Evolutionary conservation across 2,888 invertebrate species (phyloP), one percentile per base, ranked within the genome.

Genomic region (Poecilus cupreus): DNA sequence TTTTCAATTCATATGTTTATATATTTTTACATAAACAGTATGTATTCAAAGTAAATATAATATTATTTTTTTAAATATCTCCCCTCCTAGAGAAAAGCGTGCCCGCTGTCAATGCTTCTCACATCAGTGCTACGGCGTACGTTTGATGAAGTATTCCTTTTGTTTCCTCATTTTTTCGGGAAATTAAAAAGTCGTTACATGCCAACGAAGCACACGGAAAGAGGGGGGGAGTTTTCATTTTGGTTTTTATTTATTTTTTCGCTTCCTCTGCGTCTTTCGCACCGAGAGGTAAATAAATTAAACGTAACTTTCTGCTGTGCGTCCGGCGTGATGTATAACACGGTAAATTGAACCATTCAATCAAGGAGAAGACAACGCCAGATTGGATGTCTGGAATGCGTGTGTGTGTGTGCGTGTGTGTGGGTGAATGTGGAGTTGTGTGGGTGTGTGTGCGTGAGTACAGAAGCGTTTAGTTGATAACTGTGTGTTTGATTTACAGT

Each of bases 101-200:
- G 1, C 10, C n/a, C 13, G 10, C 43, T n/a, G 43, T 13, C 43
- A 43, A 10, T 43, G 43, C 11, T 43, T 43, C 43, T 3, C 4
- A 2, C 18, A 32, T 8, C 32, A 32, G 32, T 0, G n/a, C n/a
- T n/a, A 1, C 43, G 11, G 4, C 54, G 22, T 54, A 18, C 22
- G 37, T 26, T 68, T 75, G 74, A 75, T 75, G 74, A 75, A 75
- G 57, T 43, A 76, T 76, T 49, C 43, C 51, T 78, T 78, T 78
- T 78, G 78, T 78, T 78, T 78, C 39, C 37, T 43, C 64, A 46
- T 77, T 78, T 78, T 77, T 46, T 64, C 64, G 43, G 13, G 46
- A 46, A 78, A 78, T 78, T 78, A 78, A 78, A 78, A 78, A 64
- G 78, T 78, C 78, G 78, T 78, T 64, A 78, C 64, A 46, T 78